Percentiles rank a stretch among this genome's conserved stretches.
Conservation (phyloP, 2,797 vertebrate species). For the Staurois parvus region DNA sequence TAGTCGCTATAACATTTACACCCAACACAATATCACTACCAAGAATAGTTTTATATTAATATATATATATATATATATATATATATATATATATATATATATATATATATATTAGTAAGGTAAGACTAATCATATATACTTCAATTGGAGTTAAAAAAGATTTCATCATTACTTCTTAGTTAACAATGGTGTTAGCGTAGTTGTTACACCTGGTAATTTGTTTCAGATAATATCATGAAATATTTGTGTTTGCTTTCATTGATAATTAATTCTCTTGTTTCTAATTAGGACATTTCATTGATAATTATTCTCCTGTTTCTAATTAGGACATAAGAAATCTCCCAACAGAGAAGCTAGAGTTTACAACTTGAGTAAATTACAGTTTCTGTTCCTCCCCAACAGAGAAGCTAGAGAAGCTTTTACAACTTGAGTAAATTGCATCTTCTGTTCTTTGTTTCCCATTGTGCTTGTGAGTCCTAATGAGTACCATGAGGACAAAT, state of each 20-base stretch:
- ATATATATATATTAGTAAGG: too few species aligned
- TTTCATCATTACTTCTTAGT: not conserved
- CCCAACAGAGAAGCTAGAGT: not conserved
- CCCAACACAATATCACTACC: too few species aligned
- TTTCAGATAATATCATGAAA: not conserved
- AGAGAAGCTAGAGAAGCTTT: too few species aligned
- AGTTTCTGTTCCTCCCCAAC: not conserved
- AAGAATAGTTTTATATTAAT: too few species aligned
- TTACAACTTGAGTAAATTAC: slow-evolving; percentile 31
- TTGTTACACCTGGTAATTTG: not conserved
- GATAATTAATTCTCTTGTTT: slow-evolving; percentile 33
- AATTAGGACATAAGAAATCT: not conserved
- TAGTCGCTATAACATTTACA: too few species aligned
- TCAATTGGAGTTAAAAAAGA: not conserved
- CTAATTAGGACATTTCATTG: slow-evolving; percentile 1
- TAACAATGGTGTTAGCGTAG: slow-evolving; percentile 2
- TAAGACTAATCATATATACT: too few species aligned
- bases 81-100: too few species aligned
- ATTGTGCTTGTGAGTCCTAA: slow-evolving; percentile 9
- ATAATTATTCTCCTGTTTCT: slow-evolving; percentile 32
- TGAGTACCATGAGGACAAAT: slow-evolving; percentile 7
- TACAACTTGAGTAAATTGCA: too few species aligned
- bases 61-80: too few species aligned
- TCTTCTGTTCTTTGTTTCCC: not conserved
- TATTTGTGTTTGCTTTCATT: slow-evolving; percentile 1